Percentiles rank a stretch among this genome's conserved stretches.
phyloP scores from a whole-genome alignment of 2,888 invertebrate genomes.

The Ormyrus pomaceus region DNA sequence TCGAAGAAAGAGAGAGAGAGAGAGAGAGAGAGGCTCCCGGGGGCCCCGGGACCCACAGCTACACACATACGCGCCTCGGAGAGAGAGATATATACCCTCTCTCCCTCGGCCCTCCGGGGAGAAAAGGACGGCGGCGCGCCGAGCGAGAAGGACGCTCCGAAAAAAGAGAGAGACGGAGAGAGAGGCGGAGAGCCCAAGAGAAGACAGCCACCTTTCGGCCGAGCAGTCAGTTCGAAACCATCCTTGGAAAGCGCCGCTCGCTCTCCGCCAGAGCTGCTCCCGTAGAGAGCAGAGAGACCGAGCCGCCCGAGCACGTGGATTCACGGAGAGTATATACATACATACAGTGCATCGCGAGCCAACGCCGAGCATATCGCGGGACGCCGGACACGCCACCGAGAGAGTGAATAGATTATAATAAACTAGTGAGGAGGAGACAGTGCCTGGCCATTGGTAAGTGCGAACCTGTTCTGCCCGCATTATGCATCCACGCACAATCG shows the following conservation, averaged over 20 bases:
- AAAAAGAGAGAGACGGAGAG: slow-evolving; percentile 59
- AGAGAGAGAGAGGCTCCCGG: slow-evolving; percentile 60
- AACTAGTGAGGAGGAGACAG: background rate
- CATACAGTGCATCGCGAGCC: slow-evolving; percentile 2
- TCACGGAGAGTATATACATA: background rate
- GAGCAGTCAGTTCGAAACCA: slow-evolving; percentile 73
- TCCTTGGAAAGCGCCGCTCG: slow-evolving; percentile 73
- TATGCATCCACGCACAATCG: slow-evolving; percentile 6
- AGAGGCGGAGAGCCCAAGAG: slow-evolving; percentile 17
- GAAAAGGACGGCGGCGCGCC: slow-evolving; percentile 59
- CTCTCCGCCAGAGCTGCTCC: slow-evolving; percentile 35
- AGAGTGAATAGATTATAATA: too few relatives aligned
- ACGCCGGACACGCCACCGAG: background rate
- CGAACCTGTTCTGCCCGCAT: slow-evolving; percentile 32
- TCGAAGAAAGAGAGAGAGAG: slow-evolving; percentile 31
- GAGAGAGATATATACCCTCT: background rate
- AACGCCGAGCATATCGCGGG: background rate
- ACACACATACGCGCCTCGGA: slow-evolving; percentile 59
- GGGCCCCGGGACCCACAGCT: slow-evolving; percentile 71
- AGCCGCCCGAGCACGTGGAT: slow-evolving; percentile 12
- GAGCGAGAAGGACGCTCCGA: slow-evolving; percentile 2
- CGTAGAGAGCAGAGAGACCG: too few relatives aligned
- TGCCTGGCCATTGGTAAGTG: slow-evolving; percentile 45
- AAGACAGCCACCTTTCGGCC: slow-evolving; percentile 51
- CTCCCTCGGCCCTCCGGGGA: slow-evolving; percentile 47